Conservation (phyloP, 1,140 invertebrate species). For the Magallana ariakensis region DNA sequence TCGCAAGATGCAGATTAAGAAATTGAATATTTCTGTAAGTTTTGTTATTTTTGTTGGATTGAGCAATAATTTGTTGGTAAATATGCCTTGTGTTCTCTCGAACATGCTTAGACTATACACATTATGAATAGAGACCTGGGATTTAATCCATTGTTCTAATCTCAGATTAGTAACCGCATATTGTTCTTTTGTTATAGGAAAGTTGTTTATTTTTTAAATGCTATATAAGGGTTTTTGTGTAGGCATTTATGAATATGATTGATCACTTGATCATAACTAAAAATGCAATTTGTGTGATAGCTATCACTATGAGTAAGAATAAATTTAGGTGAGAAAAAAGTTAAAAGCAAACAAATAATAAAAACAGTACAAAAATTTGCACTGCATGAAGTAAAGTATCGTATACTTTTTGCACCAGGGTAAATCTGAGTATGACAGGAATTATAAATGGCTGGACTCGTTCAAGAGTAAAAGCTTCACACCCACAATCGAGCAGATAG, state of each 20-base stretch:
- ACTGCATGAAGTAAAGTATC: background rate
- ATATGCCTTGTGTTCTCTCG: background rate
- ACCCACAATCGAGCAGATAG: conserved; percentile 60
- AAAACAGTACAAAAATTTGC: background rate
- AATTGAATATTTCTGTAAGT: conserved; percentile 39
- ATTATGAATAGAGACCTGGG: conserved; percentile 12
- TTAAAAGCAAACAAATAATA: no score
- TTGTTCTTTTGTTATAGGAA: background rate
- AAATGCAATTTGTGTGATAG: no score
- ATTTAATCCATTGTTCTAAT: conserved; percentile 33
- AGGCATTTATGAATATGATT: no score
- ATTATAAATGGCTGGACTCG: conserved; percentile 65
- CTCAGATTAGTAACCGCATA: background rate
- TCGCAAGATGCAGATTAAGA: conserved; percentile 32
- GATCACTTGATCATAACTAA: no score
- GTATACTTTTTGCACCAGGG: conserved; percentile 51
- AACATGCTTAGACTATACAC: background rate
- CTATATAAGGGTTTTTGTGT: no score
- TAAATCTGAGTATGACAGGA: conserved; percentile 64
- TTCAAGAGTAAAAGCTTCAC: conserved; percentile 60
- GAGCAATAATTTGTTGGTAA: background rate
- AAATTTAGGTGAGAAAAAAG: no score
- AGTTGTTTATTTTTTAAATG: background rate
- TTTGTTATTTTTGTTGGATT: background rate
- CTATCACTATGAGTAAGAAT: no score